Conservation (phyloP, 2,888 invertebrate species). For the Eupithecia insigniata region DNA sequence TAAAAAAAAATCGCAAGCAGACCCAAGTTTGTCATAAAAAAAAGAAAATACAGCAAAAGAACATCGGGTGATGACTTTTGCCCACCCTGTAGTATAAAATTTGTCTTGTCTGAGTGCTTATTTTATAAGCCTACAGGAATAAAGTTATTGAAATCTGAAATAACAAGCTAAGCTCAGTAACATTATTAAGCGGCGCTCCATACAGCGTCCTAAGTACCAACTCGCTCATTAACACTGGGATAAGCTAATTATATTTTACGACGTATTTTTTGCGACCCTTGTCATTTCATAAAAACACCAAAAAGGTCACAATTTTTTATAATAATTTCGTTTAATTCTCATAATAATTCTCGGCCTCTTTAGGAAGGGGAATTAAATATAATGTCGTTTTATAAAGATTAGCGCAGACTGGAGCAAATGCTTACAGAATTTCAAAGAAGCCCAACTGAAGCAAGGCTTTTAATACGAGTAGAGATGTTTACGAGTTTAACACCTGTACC, state of each 20-base stretch:
- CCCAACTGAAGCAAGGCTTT: too few species aligned
- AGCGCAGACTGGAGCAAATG: too few species aligned
- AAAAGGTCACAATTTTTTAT: slow-evolving; percentile 23
- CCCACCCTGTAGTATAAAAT: too few species aligned
- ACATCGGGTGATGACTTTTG: too few species aligned
- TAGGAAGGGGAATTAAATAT: slow-evolving; percentile 16
- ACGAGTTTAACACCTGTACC: too few species aligned
- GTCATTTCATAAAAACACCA: slow-evolving; percentile 13
- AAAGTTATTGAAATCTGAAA: too few species aligned
- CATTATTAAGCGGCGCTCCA: neutral
- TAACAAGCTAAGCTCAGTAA: neutral
- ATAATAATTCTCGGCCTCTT: slow-evolving; percentile 13
- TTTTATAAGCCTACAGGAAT: too few species aligned
- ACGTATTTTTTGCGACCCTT: slow-evolving; percentile 9
- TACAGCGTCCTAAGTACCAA: neutral
- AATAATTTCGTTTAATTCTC: slow-evolving; percentile 26
- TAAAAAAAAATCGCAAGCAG: too few species aligned
- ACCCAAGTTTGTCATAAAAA: too few species aligned
- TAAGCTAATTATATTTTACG: slow-evolving; percentile 16
- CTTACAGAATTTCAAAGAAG: neutral
- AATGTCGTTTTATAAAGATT: slow-evolving; percentile 16
- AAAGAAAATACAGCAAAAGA: too few species aligned
- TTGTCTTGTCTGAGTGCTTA: too few species aligned
- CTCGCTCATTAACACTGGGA: slow-evolving; percentile 11
- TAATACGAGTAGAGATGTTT: too few species aligned